Conservation (phyloP, 2,113 vertebrate species). For the Phoenicopterus ruber region DNA sequence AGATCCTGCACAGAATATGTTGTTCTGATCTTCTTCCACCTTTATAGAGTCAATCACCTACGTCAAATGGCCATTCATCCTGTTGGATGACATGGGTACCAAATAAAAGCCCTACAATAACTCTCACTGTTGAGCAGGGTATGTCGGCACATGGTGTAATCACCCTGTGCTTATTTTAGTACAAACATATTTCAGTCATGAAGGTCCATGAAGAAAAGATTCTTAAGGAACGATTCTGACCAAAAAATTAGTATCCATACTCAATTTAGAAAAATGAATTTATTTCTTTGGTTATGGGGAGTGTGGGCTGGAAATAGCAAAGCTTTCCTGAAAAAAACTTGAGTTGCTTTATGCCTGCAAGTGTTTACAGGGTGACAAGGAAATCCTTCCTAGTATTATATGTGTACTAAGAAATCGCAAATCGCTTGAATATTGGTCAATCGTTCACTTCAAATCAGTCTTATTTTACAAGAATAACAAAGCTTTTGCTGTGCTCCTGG, state of each 20-base stretch:
- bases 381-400: not conserved
- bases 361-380: not conserved
- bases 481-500: not conserved
- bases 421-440: not conserved
- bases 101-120: not conserved
- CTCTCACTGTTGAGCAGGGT: not conserved
- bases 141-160: not conserved
- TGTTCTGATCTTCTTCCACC: not conserved
- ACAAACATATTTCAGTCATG: not conserved
- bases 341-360: not conserved
- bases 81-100: not conserved
- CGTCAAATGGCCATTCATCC: not conserved
- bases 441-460: not conserved
- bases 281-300: not conserved
- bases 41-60: not conserved
- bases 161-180: not conserved
- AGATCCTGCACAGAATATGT: not conserved
- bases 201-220: not conserved
- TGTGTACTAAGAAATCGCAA: not conserved
- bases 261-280: not conserved
- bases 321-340: not conserved
- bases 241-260: not conserved
- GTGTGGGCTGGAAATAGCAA: not conserved
- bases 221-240: not conserved
- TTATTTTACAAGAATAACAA: not conserved